Evolutionary conservation across 2,113 vertebrate genomes (phyloP), one percentile per base, ranked within the genome.

Genomic region (Erinaceus europaeus): DNA sequence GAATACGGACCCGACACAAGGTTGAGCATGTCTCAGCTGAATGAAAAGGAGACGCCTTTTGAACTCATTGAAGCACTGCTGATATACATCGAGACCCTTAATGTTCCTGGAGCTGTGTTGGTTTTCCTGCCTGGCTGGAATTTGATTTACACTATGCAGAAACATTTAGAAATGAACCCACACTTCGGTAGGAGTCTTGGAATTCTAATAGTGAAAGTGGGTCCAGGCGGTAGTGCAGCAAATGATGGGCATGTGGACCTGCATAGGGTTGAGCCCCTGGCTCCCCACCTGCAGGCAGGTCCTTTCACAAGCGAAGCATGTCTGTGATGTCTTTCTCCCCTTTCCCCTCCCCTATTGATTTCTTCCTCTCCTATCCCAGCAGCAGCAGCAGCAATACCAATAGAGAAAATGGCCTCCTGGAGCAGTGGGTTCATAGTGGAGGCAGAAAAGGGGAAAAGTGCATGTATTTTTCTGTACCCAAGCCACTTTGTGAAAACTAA

Each of bases 41-140:
- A 94, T 0, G 99, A 99, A 91, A 99, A 98, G 94, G 99, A 99
- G 94, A 99, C 98, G 6, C 98, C 98, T 32, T 99, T 99, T 94
- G 99, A 99, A 93, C 98, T 99, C 76, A 99, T 99, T 44, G 99
- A 99, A 91, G 98, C 98, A 5, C 97, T 99, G 0, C 98, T 99
- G 12, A 97, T 96, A 80, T 99, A 99, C 95, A 98, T 99, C 20
- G 98, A 98, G 96, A 98, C 98, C 5, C 96, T 99, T 87, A 97
- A 98, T 53, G 98, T 98, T 52, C 92, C 96, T 1, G 99, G 99
- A 21, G 98, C 99, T 3, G 98, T 99, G 20, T 97, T 99, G 34
- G 76, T 99, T 72, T 99, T 99, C 95, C 97, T 99, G 79, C 98
- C 99, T 34, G 99, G 99, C 87, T 99, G 99, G 99, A 99, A 99